These are phyloP conservation scores for Lysiphlebus fabarum DNA, from an alignment of 1,140 invertebrate species.

Conservation along the genomic window DNA sequence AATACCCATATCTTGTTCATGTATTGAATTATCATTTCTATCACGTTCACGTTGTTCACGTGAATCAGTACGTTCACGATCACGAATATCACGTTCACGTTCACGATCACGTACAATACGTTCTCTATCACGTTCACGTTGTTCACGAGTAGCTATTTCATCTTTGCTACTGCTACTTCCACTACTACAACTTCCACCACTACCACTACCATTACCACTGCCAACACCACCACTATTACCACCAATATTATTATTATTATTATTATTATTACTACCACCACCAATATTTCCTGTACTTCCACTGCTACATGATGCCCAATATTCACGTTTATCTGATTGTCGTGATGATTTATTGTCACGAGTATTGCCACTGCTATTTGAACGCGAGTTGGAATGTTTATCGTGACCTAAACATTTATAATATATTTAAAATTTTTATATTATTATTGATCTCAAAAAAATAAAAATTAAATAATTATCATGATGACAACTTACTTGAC, in stretches of 20 bases:
- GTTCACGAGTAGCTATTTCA: conserved; percentile 39
- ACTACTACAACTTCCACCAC: conserved; percentile 38
- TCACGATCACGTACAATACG: conserved; percentile 43
- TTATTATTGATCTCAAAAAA: not conserved
- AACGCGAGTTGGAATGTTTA: conserved; percentile 76
- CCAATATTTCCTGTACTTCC: conserved; percentile 21
- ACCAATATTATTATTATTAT: too few relatives aligned
- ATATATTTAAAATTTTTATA: conserved; percentile 3
- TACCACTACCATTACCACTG: not conserved
- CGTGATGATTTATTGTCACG: conserved; percentile 51
- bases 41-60: conserved; percentile 30
- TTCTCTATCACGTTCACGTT: conserved; percentile 43
- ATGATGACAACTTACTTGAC: conserved; percentile 47
- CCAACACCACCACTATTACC: not conserved
- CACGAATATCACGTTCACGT: conserved; percentile 36
- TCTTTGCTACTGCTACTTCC: conserved; percentile 40
- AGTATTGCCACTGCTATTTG: conserved; percentile 56
- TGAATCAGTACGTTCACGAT: conserved; percentile 23
- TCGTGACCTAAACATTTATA: conserved; percentile 58
- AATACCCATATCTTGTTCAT: conserved; percentile 40
- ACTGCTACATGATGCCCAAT: conserved; percentile 49
- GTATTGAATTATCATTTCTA: conserved; percentile 45
- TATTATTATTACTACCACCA: conserved; percentile 30
- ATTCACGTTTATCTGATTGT: conserved; percentile 54
- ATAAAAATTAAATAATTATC: conserved; percentile 3